Evolutionary conservation across 2,113 vertebrate genomes (phyloP).

Genomic region (Genyomyrus donnyi): DNA sequence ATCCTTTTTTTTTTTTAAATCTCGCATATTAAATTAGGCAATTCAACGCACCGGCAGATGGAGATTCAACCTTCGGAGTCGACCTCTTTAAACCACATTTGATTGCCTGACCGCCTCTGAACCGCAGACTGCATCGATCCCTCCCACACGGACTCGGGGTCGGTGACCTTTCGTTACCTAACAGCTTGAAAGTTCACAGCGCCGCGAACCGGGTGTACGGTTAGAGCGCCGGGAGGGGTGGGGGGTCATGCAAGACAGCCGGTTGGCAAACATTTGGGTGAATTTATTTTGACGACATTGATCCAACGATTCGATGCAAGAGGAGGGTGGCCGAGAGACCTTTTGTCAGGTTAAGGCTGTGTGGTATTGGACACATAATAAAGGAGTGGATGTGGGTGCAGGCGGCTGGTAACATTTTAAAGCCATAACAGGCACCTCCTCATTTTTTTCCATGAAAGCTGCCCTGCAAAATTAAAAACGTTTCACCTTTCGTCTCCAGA

Average conservation of each 20-base stretch:
- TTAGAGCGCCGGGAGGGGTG: no score
- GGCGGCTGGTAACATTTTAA: constrained; percentile 26
- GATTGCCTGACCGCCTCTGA: background rate
- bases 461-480: constrained; percentile 40
- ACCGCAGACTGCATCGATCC: background rate
- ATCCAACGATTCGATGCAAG: background rate
- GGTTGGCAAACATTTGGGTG: background rate
- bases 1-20: background rate
- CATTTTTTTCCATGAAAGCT: background rate
- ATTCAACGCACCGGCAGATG: background rate
- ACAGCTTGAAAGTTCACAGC: background rate
- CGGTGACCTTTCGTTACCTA: background rate
- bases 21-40: background rate
- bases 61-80: background rate
- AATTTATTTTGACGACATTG: constrained; percentile 4
- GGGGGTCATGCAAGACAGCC: background rate
- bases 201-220: background rate
- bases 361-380: background rate
- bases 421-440: constrained; percentile 12
- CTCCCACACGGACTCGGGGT: background rate
- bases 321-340: background rate
- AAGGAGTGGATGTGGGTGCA: background rate
- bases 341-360: background rate
- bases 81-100: background rate
- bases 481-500: constrained; percentile 49